Evolutionary conservation across 1,140 invertebrate species (phyloP).

Genomic region (Zophobas morio): DNA sequence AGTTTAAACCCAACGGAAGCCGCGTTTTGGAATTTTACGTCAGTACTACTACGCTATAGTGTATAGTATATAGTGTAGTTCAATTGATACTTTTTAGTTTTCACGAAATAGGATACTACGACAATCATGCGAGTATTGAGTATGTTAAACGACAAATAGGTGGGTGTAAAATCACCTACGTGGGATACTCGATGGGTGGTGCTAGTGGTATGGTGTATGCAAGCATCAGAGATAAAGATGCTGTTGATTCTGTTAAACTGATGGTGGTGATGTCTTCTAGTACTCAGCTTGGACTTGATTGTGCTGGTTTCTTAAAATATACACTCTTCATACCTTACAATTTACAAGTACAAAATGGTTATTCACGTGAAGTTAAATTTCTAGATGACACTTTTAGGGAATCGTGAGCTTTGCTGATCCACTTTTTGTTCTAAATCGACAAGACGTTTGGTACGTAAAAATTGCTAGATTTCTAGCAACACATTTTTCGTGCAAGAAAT

Average conservation of each 20-base stretch:
- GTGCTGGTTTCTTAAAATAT: neutral
- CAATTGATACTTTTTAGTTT: neutral
- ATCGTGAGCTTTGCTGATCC: too few relatives aligned
- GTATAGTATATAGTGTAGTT: neutral
- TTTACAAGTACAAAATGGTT: neutral
- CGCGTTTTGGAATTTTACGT: slow-evolving; percentile 20
- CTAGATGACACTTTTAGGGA: too few relatives aligned
- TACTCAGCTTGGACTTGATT: neutral
- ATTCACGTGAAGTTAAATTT: too few relatives aligned
- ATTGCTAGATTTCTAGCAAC: neutral
- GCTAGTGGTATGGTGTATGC: slow-evolving; percentile 30
- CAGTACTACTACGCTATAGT: neutral
- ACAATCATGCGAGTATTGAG: neutral
- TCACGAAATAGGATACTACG: slow-evolving; percentile 4
- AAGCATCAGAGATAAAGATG: neutral
- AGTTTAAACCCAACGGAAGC: neutral
- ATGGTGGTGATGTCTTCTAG: slow-evolving; percentile 3
- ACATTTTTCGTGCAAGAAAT: neutral
- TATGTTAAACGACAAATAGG: neutral
- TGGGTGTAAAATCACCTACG: neutral
- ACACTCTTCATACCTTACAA: neutral
- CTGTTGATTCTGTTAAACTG: slow-evolving; percentile 1
- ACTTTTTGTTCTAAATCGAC: too few relatives aligned
- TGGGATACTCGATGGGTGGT: slow-evolving; percentile 10
- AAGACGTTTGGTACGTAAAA: neutral